Evolutionary conservation across 2,888 invertebrate species (phyloP).

Genomic region (Andrena bucephala): DNA sequence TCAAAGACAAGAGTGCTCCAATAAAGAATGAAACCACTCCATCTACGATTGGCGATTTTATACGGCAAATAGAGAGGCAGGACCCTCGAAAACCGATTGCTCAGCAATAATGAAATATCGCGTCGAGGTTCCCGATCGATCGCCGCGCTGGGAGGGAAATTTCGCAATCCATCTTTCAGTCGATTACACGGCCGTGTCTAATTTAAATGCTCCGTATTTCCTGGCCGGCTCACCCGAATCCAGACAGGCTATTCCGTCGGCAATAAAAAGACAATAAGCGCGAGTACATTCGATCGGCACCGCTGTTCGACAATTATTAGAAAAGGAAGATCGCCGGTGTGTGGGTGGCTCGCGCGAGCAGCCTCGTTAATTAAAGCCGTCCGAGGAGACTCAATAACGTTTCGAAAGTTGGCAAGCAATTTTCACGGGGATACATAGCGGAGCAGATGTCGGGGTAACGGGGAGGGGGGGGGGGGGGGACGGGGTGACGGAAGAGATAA

Average conservation of each 20-base stretch:
- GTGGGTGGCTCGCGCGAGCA: conserved; percentile 21
- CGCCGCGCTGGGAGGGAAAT: conserved; percentile 15
- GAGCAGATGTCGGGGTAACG: conserved; percentile 21
- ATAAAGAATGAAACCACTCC: conserved; percentile 3
- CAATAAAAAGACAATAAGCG: conserved; percentile 49
- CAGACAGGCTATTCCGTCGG: conserved; percentile 53
- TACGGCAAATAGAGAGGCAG: conserved; percentile 48
- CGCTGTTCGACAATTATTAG: conserved; percentile 49
- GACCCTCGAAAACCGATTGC: conserved; percentile 41
- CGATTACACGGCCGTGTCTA: conserved; percentile 54
- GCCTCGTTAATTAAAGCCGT: conserved; percentile 69
- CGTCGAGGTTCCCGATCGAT: conserved; percentile 43
- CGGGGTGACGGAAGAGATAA: conserved; percentile 7
- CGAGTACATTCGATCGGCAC: conserved; percentile 35
- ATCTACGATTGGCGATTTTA: conserved; percentile 41
- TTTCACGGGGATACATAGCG: conserved; percentile 37
- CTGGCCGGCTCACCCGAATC: conserved; percentile 17
- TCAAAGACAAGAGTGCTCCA: not conserved
- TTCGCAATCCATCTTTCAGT: conserved; percentile 46
- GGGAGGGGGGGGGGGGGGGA: not conserved
- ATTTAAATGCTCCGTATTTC: conserved; percentile 54
- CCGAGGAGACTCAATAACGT: conserved; percentile 63
- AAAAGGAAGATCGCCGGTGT: conserved; percentile 15
- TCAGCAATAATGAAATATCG: conserved; percentile 57
- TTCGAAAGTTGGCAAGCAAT: conserved; percentile 57